phyloP scores from a whole-genome alignment of 2,888 invertebrate genomes.

The Tridacna gigas region DNA sequence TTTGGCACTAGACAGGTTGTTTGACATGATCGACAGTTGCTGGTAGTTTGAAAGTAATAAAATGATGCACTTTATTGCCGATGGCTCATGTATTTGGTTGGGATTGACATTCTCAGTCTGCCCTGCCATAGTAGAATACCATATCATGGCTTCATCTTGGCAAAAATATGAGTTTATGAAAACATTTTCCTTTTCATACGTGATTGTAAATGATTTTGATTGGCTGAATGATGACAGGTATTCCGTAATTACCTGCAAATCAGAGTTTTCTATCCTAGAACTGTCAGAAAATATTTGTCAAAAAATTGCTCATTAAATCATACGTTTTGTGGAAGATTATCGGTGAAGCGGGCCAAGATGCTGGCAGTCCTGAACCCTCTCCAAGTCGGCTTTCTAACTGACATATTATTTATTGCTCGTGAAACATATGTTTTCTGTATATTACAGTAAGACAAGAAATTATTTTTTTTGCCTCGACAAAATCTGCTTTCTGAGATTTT shows the following conservation, averaged over 20 bases:
- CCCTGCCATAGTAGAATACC: constrained; percentile 19
- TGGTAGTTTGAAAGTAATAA: constrained; percentile 29
- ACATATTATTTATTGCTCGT: constrained; percentile 56
- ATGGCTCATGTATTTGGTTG: background rate
- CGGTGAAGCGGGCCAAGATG: background rate
- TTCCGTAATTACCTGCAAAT: constrained; percentile 59
- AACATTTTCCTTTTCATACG: constrained; percentile 28
- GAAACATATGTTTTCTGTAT: constrained; percentile 64
- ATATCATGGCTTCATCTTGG: constrained; percentile 17
- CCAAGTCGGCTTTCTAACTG: constrained; percentile 16
- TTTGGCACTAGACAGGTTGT: background rate
- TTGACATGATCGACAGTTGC: constrained; percentile 13
- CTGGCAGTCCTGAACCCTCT: constrained; percentile 8
- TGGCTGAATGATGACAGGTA: constrained; percentile 58
- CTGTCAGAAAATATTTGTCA: constrained; percentile 60
- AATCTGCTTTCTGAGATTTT: constrained; percentile 62
- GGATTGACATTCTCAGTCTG: constrained; percentile 24
- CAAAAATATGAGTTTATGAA: constrained; percentile 32
- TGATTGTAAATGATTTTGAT: constrained; percentile 57
- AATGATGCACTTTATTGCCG: constrained; percentile 28
- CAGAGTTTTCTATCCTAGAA: constrained; percentile 51
- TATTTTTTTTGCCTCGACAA: constrained; percentile 59
- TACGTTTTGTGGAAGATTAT: constrained; percentile 13
- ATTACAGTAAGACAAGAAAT: constrained; percentile 56
- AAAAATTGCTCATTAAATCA: constrained; percentile 45